phyloP scores from a whole-genome alignment of 2,797 vertebrate species.

The Ispidina lecontei region DNA sequence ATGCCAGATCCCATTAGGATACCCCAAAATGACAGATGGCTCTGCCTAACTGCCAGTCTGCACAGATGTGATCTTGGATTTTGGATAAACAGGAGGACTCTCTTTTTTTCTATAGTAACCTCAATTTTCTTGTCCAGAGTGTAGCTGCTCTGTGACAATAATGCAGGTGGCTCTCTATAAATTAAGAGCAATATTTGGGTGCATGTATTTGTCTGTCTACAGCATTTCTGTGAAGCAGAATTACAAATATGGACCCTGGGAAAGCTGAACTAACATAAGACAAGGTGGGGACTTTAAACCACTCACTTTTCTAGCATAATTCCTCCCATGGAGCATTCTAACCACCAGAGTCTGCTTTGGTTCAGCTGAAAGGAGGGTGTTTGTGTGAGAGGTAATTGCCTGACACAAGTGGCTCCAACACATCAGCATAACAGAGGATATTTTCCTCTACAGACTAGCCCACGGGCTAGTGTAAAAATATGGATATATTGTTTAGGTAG shows the following conservation, averaged over 20 bases:
- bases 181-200: neutral
- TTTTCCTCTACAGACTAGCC: neutral
- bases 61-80: slow-evolving; percentile 77
- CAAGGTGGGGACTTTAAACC: neutral
- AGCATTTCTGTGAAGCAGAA: neutral
- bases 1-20: slow-evolving; percentile 82
- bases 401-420: neutral
- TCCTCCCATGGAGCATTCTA: neutral
- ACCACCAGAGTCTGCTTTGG: neutral
- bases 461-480: neutral
- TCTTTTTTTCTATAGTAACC: slow-evolving; percentile 66
- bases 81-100: slow-evolving; percentile 63
- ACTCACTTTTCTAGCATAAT: neutral
- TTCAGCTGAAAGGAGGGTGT: neutral
- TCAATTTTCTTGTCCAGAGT: slow-evolving; percentile 68
- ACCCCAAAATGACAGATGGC: slow-evolving; percentile 82
- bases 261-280: neutral
- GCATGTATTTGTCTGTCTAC: neutral
- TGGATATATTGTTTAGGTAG: neutral
- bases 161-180: neutral
- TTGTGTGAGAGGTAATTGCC: neutral
- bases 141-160: neutral
- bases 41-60: slow-evolving; percentile 72
- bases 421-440: neutral
- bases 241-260: neutral